These are phyloP conservation scores for Rhadina sibilatrix DNA, from an alignment of 2,113 vertebrate genomes.

Conservation along the genomic window DNA sequence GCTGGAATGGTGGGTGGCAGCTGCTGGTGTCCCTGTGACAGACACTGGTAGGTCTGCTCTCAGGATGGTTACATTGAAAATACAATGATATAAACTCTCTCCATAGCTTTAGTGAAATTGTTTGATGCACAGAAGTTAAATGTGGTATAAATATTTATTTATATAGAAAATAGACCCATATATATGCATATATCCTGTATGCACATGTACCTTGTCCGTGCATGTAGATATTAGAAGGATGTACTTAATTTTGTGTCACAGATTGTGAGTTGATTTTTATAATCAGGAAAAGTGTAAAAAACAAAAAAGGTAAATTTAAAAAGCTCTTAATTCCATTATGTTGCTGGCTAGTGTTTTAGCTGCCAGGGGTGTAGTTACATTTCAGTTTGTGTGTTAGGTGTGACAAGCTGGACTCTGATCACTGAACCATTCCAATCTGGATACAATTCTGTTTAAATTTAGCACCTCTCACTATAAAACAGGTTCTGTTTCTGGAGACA, in stretches of 20 bases:
- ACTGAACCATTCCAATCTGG: constrained; percentile 50
- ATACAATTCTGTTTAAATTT: background rate
- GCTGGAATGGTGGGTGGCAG: background rate
- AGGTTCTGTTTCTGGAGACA: constrained; percentile 26
- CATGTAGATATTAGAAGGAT: constrained; percentile 35
- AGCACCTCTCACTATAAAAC: background rate
- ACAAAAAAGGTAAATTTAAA: background rate
- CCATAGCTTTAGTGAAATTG: background rate
- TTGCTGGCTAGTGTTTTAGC: constrained; percentile 52
- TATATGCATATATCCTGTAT: constrained; percentile 24
- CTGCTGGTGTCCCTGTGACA: background rate
- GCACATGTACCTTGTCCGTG: constrained; percentile 2
- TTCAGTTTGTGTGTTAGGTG: constrained; percentile 45
- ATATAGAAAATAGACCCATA: background rate
- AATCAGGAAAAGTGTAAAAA: background rate
- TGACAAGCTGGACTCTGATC: constrained; percentile 37
- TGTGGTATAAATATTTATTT: constrained; percentile 60
- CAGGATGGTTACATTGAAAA: background rate
- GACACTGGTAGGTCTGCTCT: background rate
- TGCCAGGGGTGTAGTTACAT: constrained; percentile 1
- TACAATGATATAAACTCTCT: background rate
- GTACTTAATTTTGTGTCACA: constrained; percentile 31
- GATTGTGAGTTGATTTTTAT: constrained; percentile 30
- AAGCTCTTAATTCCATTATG: constrained; percentile 38
- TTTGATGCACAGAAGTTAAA: constrained; percentile 28